Conservation (phyloP, 2,888 invertebrate genomes). For the Parnassius smintheus region DNA sequence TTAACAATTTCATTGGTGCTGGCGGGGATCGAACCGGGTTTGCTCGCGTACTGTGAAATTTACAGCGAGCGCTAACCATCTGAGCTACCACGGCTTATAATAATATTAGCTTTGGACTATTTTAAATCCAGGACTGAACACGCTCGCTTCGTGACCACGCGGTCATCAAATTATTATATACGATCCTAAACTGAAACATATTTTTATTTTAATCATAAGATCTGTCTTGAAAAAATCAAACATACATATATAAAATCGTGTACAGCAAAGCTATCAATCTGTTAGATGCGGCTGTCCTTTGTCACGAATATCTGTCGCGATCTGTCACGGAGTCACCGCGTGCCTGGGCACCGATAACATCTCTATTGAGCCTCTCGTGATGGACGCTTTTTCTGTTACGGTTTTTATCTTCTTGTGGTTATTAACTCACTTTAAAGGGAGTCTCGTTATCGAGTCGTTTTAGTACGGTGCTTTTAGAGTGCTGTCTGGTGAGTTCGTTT, state of each 20-base stretch:
- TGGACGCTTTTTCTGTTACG: constrained; percentile 28
- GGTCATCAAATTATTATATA: too few species aligned
- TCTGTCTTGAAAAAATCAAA: neutral
- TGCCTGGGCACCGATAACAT: constrained; percentile 44
- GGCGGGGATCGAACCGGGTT: too few species aligned
- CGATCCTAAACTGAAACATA: too few species aligned
- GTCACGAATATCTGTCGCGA: constrained; percentile 34
- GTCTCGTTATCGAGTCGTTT: constrained; percentile 8
- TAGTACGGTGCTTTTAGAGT: neutral
- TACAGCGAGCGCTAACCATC: too few species aligned
- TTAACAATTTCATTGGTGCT: too few species aligned
- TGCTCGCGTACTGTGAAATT: too few species aligned
- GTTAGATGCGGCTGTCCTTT: constrained; percentile 36
- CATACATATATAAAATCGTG: constrained; percentile 10
- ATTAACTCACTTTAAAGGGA: constrained; percentile 16
- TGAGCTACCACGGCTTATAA: too few species aligned
- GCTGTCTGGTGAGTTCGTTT: neutral
- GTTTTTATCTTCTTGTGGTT: constrained; percentile 17
- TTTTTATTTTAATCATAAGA: too few species aligned
- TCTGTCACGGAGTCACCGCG: constrained; percentile 38
- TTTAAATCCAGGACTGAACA: too few species aligned
- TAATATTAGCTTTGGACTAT: too few species aligned
- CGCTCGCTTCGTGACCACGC: too few species aligned
- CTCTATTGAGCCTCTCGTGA: constrained; percentile 37
- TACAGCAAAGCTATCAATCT: constrained; percentile 37